Evolutionary conservation across 2,888 invertebrate species (phyloP).

Genomic region (Heliconius ethilla): DNA sequence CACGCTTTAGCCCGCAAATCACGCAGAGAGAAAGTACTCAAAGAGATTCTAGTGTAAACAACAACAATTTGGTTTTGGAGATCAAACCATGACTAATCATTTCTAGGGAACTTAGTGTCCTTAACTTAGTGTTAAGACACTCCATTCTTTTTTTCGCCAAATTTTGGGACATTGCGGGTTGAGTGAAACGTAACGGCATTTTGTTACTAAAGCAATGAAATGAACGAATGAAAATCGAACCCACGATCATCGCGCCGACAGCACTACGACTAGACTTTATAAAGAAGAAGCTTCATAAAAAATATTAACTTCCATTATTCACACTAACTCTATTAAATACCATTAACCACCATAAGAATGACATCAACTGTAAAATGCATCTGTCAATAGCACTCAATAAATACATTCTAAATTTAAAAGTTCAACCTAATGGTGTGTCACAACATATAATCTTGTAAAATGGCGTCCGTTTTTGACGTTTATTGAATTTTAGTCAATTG

Average conservation of each 20-base stretch:
- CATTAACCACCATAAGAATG: constrained; percentile 65
- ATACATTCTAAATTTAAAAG: constrained; percentile 64
- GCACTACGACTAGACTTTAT: no score
- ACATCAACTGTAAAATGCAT: constrained; percentile 71
- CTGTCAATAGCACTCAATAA: constrained; percentile 66
- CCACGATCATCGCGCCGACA: background rate
- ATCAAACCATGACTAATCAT: no score
- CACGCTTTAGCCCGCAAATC: background rate
- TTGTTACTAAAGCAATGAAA: no score
- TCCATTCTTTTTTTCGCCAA: no score
- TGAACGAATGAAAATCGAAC: background rate
- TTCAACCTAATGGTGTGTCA: constrained; percentile 75
- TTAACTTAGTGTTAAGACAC: no score
- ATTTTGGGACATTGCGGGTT: no score
- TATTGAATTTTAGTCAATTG: constrained; percentile 64
- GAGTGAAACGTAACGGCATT: no score
- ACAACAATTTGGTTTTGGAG: background rate
- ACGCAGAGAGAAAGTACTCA: background rate
- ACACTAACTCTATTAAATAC: constrained; percentile 55
- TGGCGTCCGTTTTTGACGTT: constrained; percentile 61
- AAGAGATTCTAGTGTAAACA: background rate
- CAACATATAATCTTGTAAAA: constrained; percentile 74
- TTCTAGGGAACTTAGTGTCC: no score
- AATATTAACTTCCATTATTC: background rate
- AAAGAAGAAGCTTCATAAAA: background rate